Conservation (phyloP, 1,140 invertebrate species). For the Hetaerina americana region DNA sequence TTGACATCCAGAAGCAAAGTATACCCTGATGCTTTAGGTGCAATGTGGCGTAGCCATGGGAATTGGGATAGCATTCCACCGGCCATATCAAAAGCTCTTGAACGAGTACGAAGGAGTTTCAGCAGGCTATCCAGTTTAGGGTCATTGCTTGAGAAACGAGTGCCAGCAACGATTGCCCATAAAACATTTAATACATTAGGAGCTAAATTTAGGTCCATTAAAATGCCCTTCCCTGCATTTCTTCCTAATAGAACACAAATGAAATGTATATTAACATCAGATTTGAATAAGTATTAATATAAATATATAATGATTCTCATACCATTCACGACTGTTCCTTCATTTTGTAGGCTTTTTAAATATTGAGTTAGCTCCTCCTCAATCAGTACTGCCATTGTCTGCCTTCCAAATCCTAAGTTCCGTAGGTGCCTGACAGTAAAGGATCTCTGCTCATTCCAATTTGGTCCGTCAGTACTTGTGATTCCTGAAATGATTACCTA, state of each 20-base stretch:
- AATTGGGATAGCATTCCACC: conserved; percentile 52
- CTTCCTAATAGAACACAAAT: background rate
- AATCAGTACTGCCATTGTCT: conserved; percentile 55
- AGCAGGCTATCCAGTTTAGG: conserved; percentile 42
- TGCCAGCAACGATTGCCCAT: conserved; percentile 57
- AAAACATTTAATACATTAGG: conserved; percentile 57
- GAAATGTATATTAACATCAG: too few species aligned
- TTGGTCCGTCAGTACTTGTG: conserved; percentile 56
- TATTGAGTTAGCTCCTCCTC: conserved; percentile 45
- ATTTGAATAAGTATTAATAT: too few species aligned
- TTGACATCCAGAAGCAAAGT: conserved; percentile 49
- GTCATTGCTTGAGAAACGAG: conserved; percentile 34
- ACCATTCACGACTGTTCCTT: conserved; percentile 22
- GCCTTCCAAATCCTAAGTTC: conserved; percentile 59
- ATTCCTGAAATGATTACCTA: conserved; percentile 37
- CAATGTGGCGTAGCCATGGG: conserved; percentile 54
- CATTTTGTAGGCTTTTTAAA: conserved; percentile 9
- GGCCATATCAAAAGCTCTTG: conserved; percentile 43
- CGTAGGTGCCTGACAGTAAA: conserved; percentile 57
- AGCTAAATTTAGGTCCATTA: conserved; percentile 20
- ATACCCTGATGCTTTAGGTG: conserved; percentile 51
- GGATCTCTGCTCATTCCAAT: conserved; percentile 59
- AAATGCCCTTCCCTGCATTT: background rate
- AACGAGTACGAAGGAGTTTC: conserved; percentile 32
- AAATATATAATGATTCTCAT: too few species aligned